A percentile compares a stretch with the other conserved stretches of the same genome.
Evolutionary conservation across 2,797 vertebrate genomes (phyloP).

Genomic region (Labeo calbasu): DNA sequence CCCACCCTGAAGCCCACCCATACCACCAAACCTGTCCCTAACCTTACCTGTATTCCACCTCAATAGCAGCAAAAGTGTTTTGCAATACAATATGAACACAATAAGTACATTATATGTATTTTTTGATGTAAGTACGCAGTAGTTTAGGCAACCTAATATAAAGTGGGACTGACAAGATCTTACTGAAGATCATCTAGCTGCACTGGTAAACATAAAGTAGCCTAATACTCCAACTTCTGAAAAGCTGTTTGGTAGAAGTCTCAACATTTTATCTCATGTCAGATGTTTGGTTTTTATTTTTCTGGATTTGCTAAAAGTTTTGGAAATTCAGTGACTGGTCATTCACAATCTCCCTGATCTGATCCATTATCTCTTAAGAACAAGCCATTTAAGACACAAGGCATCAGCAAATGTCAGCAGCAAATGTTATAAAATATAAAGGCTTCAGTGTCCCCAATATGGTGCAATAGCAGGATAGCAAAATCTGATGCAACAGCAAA

Average conservation of each 20-base stretch:
- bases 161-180: too few species aligned
- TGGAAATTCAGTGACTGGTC: conserved; percentile 53
- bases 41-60: too few species aligned
- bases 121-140: too few species aligned
- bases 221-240: neutral
- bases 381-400: conserved; percentile 52
- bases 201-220: neutral
- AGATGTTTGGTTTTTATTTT: conserved; percentile 48
- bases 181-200: neutral
- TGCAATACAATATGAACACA: too few species aligned
- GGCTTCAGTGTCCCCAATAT: conserved; percentile 6
- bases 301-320: conserved; percentile 49
- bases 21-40: too few species aligned
- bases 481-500: conserved; percentile 55
- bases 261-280: conserved; percentile 35
- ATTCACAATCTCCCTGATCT: conserved; percentile 48
- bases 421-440: conserved; percentile 25
- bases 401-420: conserved; percentile 18
- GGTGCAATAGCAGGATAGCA: conserved; percentile 11
- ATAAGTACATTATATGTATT: neutral
- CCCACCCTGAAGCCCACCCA: too few species aligned
- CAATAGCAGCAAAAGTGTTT: too few species aligned
- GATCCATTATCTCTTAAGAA: conserved; percentile 55
- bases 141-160: too few species aligned
- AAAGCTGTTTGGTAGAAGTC: conserved; percentile 17